These are phyloP conservation scores for Rhabdomys pumilio DNA, from an alignment of 2,797 vertebrate genomes.

Conservation along the genomic window DNA sequence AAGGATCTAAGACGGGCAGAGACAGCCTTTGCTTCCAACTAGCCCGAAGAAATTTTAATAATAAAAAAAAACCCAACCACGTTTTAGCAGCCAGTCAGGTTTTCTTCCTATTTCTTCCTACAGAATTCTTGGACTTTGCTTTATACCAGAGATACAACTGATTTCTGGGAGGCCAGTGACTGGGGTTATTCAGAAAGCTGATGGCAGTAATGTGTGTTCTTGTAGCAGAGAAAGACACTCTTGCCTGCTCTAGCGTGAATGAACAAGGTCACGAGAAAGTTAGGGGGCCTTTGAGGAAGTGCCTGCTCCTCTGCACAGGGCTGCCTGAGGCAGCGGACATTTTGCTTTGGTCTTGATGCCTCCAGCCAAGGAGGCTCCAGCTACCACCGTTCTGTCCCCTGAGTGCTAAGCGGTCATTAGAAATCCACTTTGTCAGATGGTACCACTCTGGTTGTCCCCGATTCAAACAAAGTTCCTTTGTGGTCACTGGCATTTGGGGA, in stretches of 20 bases:
- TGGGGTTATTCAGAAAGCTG: not conserved
- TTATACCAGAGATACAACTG: not conserved
- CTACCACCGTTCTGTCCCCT: not conserved
- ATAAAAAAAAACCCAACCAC: conserved; percentile 18
- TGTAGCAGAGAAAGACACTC: not conserved
- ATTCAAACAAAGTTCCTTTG: conserved; percentile 77
- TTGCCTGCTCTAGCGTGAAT: not conserved
- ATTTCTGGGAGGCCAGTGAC: not conserved
- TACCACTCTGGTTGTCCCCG: conserved; percentile 29
- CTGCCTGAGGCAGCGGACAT: not conserved
- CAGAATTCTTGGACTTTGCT: conserved; percentile 57
- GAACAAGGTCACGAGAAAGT: not conserved
- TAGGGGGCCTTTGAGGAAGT: not conserved
- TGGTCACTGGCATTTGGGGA: conserved; percentile 50
- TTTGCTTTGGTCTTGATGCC: not conserved
- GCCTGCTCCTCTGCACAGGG: not conserved
- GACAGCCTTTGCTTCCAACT: not conserved
- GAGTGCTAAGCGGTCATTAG: conserved; percentile 17
- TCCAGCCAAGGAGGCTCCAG: conserved; percentile 18
- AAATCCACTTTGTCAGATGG: conserved; percentile 57
- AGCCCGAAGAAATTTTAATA: not conserved
- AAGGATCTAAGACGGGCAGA: not conserved
- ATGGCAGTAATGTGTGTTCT: rapidly evolving
- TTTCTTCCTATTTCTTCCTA: conserved; percentile 28
- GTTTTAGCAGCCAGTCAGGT: conserved; percentile 3